phyloP scores from a whole-genome alignment of 2,113 vertebrate species.

The Theristicus caerulescens region DNA sequence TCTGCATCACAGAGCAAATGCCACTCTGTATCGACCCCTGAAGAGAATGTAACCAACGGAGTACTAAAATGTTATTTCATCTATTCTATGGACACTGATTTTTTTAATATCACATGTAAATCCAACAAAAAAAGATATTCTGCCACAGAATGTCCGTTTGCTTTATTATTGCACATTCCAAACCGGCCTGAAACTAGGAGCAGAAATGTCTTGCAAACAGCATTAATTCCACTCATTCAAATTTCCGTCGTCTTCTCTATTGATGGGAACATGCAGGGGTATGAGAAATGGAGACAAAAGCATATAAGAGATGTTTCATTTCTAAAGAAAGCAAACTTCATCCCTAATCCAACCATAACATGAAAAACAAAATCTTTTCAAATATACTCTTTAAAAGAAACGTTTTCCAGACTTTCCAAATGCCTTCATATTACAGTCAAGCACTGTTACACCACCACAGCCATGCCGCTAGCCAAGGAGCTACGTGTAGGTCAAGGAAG shows the following conservation, averaged over 20 bases:
- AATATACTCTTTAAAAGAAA: background rate
- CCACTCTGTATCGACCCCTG: conserved; percentile 7
- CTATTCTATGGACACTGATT: background rate
- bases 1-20: conserved; percentile 55
- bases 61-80: conserved; percentile 51
- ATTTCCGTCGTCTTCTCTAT: background rate
- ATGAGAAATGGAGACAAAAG: background rate
- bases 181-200: background rate
- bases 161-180: background rate
- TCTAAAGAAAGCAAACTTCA: background rate
- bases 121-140: background rate
- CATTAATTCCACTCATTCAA: background rate
- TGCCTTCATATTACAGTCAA: background rate
- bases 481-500: background rate
- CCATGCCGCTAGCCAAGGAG: background rate
- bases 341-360: background rate
- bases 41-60: background rate
- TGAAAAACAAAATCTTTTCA: background rate
- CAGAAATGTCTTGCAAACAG: background rate
- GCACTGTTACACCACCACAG: background rate
- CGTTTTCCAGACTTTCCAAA: background rate
- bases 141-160: background rate
- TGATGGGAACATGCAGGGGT: background rate
- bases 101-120: conserved; percentile 52
- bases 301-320: background rate